Evolutionary conservation across 2,113 vertebrate genomes (phyloP).

Genomic region (Pycnonotus jocosus): DNA sequence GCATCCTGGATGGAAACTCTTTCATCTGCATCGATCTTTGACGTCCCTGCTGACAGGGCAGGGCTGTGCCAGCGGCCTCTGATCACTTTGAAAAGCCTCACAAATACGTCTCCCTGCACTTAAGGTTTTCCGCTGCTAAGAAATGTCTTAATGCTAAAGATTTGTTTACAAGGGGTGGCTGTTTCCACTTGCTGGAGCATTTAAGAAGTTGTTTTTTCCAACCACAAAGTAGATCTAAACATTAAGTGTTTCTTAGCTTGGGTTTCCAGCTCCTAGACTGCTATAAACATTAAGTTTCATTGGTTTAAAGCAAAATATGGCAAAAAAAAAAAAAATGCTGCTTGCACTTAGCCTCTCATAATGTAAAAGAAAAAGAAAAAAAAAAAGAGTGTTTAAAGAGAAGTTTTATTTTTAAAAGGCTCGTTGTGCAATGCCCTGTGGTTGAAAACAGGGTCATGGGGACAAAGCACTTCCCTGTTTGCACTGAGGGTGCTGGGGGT

Average conservation of each 20-base stretch:
- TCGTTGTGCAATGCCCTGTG: slow-evolving; percentile 18
- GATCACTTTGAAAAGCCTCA: slow-evolving; percentile 56
- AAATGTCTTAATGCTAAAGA: slow-evolving; percentile 70
- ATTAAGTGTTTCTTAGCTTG: slow-evolving; percentile 74
- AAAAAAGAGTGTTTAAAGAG: background rate
- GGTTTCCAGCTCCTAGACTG: slow-evolving; percentile 70
- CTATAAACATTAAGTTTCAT: slow-evolving; percentile 70
- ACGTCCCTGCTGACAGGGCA: slow-evolving; percentile 64
- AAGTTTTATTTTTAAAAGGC: background rate
- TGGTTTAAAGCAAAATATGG: slow-evolving; percentile 36
- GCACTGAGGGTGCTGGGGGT: background rate
- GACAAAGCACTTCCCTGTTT: background rate
- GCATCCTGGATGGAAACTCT: slow-evolving; percentile 71
- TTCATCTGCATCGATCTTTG: slow-evolving; percentile 54
- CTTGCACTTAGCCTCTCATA: background rate
- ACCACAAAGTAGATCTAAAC: slow-evolving; percentile 81
- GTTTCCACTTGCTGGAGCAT: slow-evolving; percentile 73
- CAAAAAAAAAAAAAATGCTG: background rate
- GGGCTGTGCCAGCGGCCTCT: slow-evolving; percentile 54
- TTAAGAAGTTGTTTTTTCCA: slow-evolving; percentile 79
- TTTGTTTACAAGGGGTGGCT: slow-evolving; percentile 79
- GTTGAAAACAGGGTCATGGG: background rate
- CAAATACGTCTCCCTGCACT: slow-evolving; percentile 68
- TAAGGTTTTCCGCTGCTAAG: slow-evolving; percentile 71
- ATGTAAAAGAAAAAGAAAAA: background rate